Evolutionary conservation across 2,888 invertebrate species (phyloP).

Genomic region (Eubasilissa splendida): DNA sequence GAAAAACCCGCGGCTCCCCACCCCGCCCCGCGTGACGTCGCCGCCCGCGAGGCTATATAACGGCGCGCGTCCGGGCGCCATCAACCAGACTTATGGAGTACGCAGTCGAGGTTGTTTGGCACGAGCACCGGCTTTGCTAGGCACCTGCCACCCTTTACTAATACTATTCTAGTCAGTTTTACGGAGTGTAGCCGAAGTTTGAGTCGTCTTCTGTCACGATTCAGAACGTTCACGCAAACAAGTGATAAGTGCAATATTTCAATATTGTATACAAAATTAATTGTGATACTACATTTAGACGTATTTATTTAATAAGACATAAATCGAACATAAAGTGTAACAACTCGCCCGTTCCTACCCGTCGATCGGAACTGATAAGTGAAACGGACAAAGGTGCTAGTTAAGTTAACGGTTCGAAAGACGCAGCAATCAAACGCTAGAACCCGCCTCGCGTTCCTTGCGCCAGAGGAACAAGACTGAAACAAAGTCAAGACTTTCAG

Average conservation of each 20-base stretch:
- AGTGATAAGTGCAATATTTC: conserved; percentile 73
- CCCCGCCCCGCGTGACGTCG: conserved; percentile 34
- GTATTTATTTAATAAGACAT: conserved; percentile 46
- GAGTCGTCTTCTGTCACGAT: conserved; percentile 69
- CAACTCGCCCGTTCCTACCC: conserved; percentile 38
- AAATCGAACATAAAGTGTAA: conserved; percentile 31
- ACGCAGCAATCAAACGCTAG: conserved; percentile 13
- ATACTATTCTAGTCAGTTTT: conserved; percentile 72
- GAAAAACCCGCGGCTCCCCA: conserved; percentile 26
- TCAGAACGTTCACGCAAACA: conserved; percentile 60
- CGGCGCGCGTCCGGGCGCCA: conserved; percentile 69
- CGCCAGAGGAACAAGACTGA: conserved; percentile 35
- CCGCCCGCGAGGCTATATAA: conserved; percentile 69
- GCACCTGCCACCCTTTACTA: conserved; percentile 73
- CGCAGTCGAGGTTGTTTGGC: conserved; percentile 76
- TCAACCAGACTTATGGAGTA: conserved; percentile 74
- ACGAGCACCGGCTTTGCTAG: conserved; percentile 76
- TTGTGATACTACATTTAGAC: conserved; percentile 52
- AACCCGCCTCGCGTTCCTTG: conserved; percentile 36
- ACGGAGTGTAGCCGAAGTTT: conserved; percentile 51
- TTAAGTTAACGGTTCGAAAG: conserved; percentile 16
- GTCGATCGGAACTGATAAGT: conserved; percentile 44
- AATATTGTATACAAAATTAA: conserved; percentile 59
- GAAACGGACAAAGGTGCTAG: conserved; percentile 46
- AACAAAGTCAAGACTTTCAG: conserved; percentile 31